Evolutionary conservation across 2,888 invertebrate species (phyloP).

Genomic region (Diadegma fenestrale): DNA sequence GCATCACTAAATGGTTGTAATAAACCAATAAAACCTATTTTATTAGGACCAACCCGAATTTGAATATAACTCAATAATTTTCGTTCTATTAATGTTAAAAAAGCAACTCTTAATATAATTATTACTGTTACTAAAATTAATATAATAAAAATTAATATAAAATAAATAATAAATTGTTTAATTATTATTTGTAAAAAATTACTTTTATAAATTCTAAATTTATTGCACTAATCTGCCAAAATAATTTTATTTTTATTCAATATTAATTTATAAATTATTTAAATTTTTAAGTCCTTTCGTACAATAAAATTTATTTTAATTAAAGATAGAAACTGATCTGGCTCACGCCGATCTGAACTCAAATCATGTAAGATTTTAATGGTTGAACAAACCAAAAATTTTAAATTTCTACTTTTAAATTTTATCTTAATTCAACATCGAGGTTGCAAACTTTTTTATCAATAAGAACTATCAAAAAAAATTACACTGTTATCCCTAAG

Average conservation of each 20-base stretch:
- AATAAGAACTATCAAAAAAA: conserved; percentile 91
- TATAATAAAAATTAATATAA: conserved; percentile 60
- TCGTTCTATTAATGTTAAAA: too few relatives aligned
- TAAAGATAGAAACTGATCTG: conserved; percentile 95
- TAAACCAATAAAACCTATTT: neutral
- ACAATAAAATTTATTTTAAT: conserved; percentile 88
- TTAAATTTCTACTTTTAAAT: conserved; percentile 89
- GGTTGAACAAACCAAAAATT: conserved; percentile 92
- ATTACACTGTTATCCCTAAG: conserved; percentile 95
- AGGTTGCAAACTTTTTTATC: conserved; percentile 92
- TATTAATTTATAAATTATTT: conserved; percentile 85
- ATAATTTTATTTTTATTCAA: conserved; percentile 81
- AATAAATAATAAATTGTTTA: too few relatives aligned
- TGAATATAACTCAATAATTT: conserved; percentile 13
- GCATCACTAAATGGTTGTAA: conserved; percentile 22
- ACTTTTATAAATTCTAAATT: conserved; percentile 88
- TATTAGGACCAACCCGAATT: conserved; percentile 12
- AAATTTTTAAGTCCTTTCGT: conserved; percentile 90
- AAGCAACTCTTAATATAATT: too few relatives aligned
- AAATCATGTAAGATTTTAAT: conserved; percentile 94
- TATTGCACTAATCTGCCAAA: conserved; percentile 90
- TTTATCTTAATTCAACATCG: conserved; percentile 94
- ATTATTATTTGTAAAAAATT: too few relatives aligned
- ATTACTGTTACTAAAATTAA: too few relatives aligned
- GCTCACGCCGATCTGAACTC: conserved; percentile 95